A percentile compares a stretch with the other conserved stretches of the same genome.
phyloP scores from a whole-genome alignment of 1,140 invertebrate species.

The Trypoxylus dichotomus region DNA sequence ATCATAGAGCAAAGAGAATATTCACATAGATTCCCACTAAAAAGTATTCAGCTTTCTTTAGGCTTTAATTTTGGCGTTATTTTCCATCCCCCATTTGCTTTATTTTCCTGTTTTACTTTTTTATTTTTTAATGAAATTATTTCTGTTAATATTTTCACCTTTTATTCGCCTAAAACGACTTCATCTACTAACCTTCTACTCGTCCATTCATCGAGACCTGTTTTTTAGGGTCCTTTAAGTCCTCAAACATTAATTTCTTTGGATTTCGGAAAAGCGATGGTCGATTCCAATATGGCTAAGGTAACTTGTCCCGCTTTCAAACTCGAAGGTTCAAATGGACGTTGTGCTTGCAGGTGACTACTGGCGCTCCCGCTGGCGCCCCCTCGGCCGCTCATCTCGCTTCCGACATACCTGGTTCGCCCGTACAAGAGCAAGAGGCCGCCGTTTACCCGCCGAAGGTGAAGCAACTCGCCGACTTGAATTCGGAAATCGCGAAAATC shows the following conservation, averaged over 20 bases:
- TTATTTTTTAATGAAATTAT: no score
- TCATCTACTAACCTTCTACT: not conserved
- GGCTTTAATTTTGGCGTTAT: no score
- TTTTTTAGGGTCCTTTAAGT: conserved; percentile 30
- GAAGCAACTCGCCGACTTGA: conserved; percentile 42
- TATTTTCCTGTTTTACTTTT: no score
- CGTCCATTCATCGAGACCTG: not conserved
- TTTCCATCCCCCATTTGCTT: no score
- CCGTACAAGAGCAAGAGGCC: not conserved
- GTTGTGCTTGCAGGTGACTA: not conserved
- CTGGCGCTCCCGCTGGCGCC: not conserved
- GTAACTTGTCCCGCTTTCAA: not conserved
- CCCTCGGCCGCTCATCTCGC: not conserved
- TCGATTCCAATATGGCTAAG: conserved; percentile 5
- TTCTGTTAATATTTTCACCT: not conserved
- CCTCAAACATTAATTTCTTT: conserved; percentile 29
- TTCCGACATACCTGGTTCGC: not conserved
- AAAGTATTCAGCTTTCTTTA: no score
- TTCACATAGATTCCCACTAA: no score
- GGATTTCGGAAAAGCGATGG: conserved; percentile 13
- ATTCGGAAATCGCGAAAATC: conserved; percentile 45
- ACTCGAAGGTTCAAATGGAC: not conserved
- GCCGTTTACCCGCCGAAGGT: conserved; percentile 15
- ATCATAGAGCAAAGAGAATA: no score
- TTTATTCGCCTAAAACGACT: not conserved